Evolutionary conservation across 2,113 vertebrate species (phyloP), one percentile per base, ranked within the genome.

Genomic region (Corvus moneduloides): DNA sequence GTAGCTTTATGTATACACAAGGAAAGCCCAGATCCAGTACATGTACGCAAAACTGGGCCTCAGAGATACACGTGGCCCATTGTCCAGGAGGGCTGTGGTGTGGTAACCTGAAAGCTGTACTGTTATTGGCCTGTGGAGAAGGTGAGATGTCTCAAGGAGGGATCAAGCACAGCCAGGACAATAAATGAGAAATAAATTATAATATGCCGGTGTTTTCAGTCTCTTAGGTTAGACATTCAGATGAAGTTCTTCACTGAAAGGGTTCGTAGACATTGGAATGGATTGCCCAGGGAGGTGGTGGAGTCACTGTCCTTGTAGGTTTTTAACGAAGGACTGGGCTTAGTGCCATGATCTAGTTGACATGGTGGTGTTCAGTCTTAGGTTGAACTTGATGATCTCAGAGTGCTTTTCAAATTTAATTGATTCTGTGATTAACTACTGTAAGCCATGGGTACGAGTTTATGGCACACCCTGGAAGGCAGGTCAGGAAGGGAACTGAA

Each of bases 11-110:
- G 9, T 28, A 6, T 9, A 7, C 1, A 0, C 17, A 21, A 9
- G 19, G 55, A 33, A 68, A 56, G 24, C 11, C 14, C 6, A 10
- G 15, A 7, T 64, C 7, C 7, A 4, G 5, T 18, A 63, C 5
- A 13, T 3, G 4, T 11, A 28, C 17, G 12, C 32, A 1, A 2
- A 33, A 44, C 2, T 48, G n/a, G 19, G 23, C 30, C 14, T 9
- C 35, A 48, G 22, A 14, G 8, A 23, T 24, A 3, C 8, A 0
- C 0, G 1, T 4, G 37, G 9, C 55, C 19, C 2, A 0, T 39
- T 33, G 18, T 24, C 18, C 54, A 11, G 8, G 11, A 23, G 10
- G 6, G 9, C 41, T 13, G 1, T 16, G 2, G 5, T 43, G 8
- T 1, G 0, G 27, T 33, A 27, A 39, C 3, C 1, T 78, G 28